phyloP scores from a whole-genome alignment of 2,888 invertebrate genomes.

The Napeogenes sylphis region DNA sequence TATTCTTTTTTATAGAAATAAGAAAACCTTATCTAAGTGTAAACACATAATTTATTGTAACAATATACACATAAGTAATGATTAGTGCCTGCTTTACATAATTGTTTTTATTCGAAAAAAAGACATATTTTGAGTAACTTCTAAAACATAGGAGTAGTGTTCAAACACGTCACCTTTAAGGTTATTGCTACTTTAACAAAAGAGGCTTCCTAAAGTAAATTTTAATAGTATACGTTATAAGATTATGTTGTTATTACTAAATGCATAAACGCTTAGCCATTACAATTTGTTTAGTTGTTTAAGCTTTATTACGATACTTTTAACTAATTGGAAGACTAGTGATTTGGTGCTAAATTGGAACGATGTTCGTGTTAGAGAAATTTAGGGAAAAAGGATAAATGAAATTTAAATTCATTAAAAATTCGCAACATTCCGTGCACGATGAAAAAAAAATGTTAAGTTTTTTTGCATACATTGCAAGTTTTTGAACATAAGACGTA shows the following conservation, averaged over 20 bases:
- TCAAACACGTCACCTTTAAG: slow-evolving; percentile 51
- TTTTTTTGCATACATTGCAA: slow-evolving; percentile 73
- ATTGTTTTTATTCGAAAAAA: slow-evolving; percentile 60
- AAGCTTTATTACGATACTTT: slow-evolving; percentile 71
- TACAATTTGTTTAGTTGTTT: slow-evolving; percentile 68
- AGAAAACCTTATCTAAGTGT: slow-evolving; percentile 60
- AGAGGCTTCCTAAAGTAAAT: slow-evolving; percentile 71
- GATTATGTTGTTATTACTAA: slow-evolving; percentile 76
- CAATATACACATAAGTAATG: slow-evolving; percentile 69
- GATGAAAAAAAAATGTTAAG: slow-evolving; percentile 62
- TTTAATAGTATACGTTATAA: slow-evolving; percentile 69
- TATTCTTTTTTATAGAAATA: slow-evolving; percentile 62
- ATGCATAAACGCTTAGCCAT: slow-evolving; percentile 74
- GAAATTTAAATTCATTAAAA: slow-evolving; percentile 48
- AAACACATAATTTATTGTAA: slow-evolving; percentile 75
- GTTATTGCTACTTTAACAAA: slow-evolving; percentile 51
- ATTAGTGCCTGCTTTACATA: slow-evolving; percentile 75
- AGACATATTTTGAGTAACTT: slow-evolving; percentile 72
- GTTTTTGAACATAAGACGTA: slow-evolving; percentile 60
- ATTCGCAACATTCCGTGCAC: slow-evolving; percentile 71
- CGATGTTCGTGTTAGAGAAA: slow-evolving; percentile 55
- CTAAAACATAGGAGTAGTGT: slow-evolving; percentile 58
- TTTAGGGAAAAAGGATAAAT: slow-evolving; percentile 44
- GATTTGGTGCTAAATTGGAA: slow-evolving; percentile 76
- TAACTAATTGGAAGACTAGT: slow-evolving; percentile 74